Evolutionary conservation across 2,888 invertebrate species (phyloP).

Genomic region (Phyllotreta cruciferae): DNA sequence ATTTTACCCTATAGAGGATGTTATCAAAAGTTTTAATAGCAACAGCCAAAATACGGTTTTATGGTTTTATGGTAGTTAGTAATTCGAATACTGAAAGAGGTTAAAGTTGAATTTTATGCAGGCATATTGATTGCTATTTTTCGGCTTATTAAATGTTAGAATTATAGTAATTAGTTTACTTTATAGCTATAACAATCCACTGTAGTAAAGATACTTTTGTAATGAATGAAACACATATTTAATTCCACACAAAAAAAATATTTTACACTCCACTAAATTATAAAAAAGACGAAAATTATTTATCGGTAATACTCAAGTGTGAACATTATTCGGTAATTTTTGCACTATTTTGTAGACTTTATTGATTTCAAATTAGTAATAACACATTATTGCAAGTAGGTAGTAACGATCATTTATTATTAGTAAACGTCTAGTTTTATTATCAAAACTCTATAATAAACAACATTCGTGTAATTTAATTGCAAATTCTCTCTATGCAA

Average conservation of each 20-base stretch:
- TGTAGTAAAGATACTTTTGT: no score
- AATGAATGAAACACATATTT: no score
- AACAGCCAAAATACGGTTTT: conserved; percentile 23
- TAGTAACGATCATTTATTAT: conserved; percentile 17
- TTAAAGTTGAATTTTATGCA: conserved; percentile 4
- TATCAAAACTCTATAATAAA: conserved; percentile 18
- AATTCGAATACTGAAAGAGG: background rate
- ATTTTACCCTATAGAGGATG: conserved; percentile 13
- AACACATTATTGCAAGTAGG: background rate
- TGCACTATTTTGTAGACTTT: no score
- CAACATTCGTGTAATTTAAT: conserved; percentile 12
- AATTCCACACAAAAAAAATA: no score
- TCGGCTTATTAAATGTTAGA: background rate
- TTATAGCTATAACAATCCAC: no score
- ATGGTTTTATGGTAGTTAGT: conserved; percentile 21
- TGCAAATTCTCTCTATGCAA: conserved; percentile 10
- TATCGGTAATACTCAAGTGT: no score
- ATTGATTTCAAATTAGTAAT: no score
- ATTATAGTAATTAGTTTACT: no score
- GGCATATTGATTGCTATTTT: conserved; percentile 1
- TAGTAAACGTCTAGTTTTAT: conserved; percentile 15
- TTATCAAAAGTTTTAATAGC: conserved; percentile 16
- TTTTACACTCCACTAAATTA: no score
- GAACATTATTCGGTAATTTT: no score
- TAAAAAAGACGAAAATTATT: no score